Conservation (phyloP, 2,888 invertebrate species). For the Sympetrum striolatum region DNA sequence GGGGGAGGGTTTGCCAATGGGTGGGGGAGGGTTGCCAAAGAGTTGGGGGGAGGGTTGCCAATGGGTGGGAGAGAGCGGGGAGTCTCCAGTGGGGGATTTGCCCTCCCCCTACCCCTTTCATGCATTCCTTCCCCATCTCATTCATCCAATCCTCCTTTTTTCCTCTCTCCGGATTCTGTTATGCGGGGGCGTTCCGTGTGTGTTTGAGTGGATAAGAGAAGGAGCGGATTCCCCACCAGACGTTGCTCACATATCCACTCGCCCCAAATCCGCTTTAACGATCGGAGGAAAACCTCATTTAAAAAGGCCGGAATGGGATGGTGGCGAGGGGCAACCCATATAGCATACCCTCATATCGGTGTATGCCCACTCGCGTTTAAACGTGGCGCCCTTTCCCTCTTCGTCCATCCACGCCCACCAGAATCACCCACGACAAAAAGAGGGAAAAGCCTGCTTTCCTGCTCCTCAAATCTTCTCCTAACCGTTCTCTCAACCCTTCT, state of each 20-base stretch:
- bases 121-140: not conserved
- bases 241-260: constrained; percentile 36
- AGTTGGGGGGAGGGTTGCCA: not conserved
- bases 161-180: not conserved
- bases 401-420: not conserved
- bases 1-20: not conserved
- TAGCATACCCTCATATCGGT: not conserved
- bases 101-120: not conserved
- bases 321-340: not conserved
- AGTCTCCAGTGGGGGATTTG: not conserved
- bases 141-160: not conserved
- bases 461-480: not conserved
- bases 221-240: constrained; percentile 27
- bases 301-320: constrained; percentile 1
- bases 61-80: not conserved
- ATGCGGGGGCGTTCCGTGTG: constrained; percentile 1
- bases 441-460: not conserved
- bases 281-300: constrained; percentile 35
- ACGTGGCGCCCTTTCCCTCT: not conserved
- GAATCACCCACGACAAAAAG: not conserved
- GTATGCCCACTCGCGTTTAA: not conserved
- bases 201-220: constrained; percentile 41
- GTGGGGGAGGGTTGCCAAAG: not conserved
- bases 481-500: not conserved
- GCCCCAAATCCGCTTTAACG: constrained; percentile 34